Conservation (phyloP, 2,797 vertebrate genomes). For the Sebastes oblongus region DNA sequence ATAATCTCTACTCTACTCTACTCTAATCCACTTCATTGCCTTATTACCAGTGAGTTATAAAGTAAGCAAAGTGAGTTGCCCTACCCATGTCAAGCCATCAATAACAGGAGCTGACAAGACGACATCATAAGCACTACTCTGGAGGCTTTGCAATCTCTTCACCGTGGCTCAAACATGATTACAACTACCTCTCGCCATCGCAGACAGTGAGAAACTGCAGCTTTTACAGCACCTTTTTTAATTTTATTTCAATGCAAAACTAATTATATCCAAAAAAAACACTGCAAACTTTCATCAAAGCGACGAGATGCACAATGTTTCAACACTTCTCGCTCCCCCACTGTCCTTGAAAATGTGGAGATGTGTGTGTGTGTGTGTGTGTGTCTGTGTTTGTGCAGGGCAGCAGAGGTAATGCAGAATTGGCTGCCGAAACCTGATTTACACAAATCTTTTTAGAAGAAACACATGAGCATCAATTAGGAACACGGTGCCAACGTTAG, state of each 20-base stretch:
- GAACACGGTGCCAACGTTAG: not conserved
- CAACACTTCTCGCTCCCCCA: not conserved
- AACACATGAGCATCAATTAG: slow-evolving; percentile 12
- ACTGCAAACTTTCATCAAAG: not conserved
- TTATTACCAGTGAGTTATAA: not conserved
- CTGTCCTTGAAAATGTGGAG: not conserved
- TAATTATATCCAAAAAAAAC: not conserved
- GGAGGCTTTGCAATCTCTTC: not conserved
- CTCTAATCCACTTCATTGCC: no score
- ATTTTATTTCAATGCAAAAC: not conserved
- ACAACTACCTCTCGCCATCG: not conserved
- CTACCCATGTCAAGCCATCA: no score
- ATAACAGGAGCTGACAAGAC: not conserved
- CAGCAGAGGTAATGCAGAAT: not conserved
- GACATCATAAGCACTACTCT: not conserved
- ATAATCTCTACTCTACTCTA: not conserved
- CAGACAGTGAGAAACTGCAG: not conserved
- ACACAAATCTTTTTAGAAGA: not conserved
- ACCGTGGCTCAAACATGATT: not conserved
- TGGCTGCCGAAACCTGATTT: not conserved
- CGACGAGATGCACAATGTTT: not conserved
- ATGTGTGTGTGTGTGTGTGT: not conserved
- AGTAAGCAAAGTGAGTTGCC: no score
- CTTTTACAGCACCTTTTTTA: not conserved
- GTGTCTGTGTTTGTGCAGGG: not conserved